Conservation (phyloP, 1,140 invertebrate genomes). For the Procambarus virginalis region DNA sequence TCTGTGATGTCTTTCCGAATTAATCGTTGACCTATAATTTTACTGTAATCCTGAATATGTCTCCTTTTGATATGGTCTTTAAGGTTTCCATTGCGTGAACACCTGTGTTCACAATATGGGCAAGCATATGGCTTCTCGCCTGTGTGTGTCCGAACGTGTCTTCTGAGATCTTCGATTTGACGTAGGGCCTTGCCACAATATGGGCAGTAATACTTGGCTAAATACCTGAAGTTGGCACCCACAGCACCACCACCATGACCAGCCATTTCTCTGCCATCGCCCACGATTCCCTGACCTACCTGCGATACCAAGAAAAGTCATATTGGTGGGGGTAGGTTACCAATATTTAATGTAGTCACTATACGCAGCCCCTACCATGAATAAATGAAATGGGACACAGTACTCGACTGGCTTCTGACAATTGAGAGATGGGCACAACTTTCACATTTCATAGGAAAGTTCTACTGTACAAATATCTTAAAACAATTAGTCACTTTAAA, state of each 20-base stretch:
- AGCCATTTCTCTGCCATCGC: not conserved
- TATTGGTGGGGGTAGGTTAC: conserved; percentile 26
- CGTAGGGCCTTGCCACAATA: conserved; percentile 46
- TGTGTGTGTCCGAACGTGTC: conserved; percentile 47
- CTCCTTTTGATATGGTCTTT: conserved; percentile 33
- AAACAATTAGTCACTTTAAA: too few relatives aligned
- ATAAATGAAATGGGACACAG: too few relatives aligned
- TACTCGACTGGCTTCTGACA: too few relatives aligned
- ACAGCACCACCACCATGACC: not conserved
- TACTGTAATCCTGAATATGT: conserved; percentile 13
- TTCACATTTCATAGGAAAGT: too few relatives aligned
- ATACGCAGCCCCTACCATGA: not conserved
- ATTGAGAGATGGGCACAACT: too few relatives aligned
- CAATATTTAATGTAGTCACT: not conserved
- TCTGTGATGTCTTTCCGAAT: not conserved
- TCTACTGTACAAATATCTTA: too few relatives aligned
- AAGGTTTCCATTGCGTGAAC: conserved; percentile 47
- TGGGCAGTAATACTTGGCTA: conserved; percentile 34
- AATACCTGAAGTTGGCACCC: not conserved
- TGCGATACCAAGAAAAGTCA: conserved; percentile 55
- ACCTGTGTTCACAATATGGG: conserved; percentile 42
- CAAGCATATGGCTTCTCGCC: conserved; percentile 54
- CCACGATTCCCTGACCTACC: conserved; percentile 25
- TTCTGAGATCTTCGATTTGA: conserved; percentile 39
- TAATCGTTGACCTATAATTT: not conserved